Evolutionary conservation across 2,797 vertebrate species (phyloP).

Genomic region (Pelodytes ibericus): DNA sequence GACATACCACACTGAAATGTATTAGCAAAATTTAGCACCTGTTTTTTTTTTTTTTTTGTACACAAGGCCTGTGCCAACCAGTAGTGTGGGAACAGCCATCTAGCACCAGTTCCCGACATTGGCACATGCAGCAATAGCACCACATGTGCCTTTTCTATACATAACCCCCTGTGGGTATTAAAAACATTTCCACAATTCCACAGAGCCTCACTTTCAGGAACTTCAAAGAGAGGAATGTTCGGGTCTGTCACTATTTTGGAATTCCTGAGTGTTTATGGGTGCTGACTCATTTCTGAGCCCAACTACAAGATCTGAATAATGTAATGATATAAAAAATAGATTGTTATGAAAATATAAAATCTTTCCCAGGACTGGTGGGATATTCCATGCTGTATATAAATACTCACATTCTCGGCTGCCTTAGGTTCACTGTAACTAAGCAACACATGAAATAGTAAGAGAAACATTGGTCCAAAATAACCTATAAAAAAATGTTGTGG

Average conservation of each 20-base stretch:
- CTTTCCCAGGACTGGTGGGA: slow-evolving; percentile 40
- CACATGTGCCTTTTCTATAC: no score
- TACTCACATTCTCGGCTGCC: slow-evolving; percentile 66
- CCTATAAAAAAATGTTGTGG: slow-evolving; percentile 48
- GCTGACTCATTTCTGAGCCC: background rate
- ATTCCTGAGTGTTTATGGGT: background rate
- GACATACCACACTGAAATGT: no score
- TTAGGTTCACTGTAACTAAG: slow-evolving; percentile 62
- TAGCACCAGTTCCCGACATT: no score
- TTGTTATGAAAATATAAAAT: background rate
- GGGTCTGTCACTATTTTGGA: background rate
- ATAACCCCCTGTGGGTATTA: no score
- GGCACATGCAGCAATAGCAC: no score
- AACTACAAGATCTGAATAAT: background rate
- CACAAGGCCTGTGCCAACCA: no score
- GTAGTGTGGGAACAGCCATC: no score
- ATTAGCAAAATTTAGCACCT: no score
- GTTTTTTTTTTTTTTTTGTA: no score
- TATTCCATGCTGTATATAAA: slow-evolving; percentile 61
- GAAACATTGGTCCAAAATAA: slow-evolving; percentile 65
- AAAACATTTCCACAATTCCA: no score
- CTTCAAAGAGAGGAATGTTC: no score
- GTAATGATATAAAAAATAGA: background rate
- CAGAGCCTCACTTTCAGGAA: no score
- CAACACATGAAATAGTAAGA: slow-evolving; percentile 65